A percentile compares a stretch with the other conserved stretches of the same genome.
phyloP scores from a whole-genome alignment of 2,888 invertebrate genomes.

The Agrotis ipsilon region DNA sequence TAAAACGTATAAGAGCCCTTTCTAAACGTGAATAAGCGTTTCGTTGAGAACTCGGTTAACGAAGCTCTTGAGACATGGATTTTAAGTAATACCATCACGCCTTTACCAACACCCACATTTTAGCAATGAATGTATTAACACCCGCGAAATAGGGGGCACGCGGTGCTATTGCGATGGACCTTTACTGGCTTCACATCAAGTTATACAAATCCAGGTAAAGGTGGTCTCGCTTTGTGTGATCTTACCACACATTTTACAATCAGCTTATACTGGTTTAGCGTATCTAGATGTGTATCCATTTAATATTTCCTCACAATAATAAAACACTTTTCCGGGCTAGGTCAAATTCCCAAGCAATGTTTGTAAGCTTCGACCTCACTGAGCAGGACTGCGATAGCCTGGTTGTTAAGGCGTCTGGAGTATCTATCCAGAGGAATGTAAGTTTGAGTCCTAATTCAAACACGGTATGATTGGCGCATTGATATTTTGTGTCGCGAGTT shows the following conservation, averaged over 20 bases:
- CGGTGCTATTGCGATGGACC: constrained; percentile 6
- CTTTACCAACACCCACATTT: constrained; percentile 21
- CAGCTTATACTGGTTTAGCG: too few relatives aligned
- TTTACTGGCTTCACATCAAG: neutral
- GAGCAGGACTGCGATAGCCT: too few relatives aligned
- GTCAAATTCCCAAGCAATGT: too few relatives aligned
- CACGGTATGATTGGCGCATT: too few relatives aligned
- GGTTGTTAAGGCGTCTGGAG: too few relatives aligned
- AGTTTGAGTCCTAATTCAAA: too few relatives aligned
- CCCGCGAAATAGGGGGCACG: neutral
- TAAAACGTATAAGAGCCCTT: constrained; percentile 39
- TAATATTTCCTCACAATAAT: constrained; percentile 2
- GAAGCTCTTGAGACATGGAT: constrained; percentile 19
- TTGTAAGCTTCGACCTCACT: too few relatives aligned
- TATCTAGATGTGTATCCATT: neutral
- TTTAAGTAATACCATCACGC: constrained; percentile 20
- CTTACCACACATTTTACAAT: too few relatives aligned
- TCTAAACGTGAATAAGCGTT: constrained; percentile 44
- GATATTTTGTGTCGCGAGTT: too few relatives aligned
- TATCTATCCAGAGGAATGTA: too few relatives aligned
- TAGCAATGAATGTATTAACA: neutral
- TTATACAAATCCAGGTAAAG: too few relatives aligned
- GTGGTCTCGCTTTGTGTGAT: too few relatives aligned
- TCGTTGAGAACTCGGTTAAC: constrained; percentile 14
- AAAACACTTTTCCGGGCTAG: constrained; percentile 1